Conservation (phyloP, 2,113 vertebrate species). For the Gracilinanus agilis region DNA sequence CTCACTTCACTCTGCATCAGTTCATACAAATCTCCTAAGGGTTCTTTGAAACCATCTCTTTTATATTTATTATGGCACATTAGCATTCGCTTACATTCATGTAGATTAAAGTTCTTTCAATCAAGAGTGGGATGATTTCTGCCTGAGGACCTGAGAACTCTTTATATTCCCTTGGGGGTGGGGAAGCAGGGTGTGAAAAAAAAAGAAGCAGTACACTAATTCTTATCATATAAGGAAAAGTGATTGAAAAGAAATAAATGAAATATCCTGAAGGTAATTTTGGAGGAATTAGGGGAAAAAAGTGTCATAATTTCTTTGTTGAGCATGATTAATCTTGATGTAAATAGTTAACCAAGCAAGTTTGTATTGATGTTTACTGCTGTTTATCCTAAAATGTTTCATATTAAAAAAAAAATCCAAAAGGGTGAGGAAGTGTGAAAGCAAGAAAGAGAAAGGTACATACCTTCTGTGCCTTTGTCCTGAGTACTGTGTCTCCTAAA, state of each 20-base stretch:
- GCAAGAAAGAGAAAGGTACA: neutral
- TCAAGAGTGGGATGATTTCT: neutral
- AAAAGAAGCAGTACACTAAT: neutral
- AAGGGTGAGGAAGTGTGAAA: neutral
- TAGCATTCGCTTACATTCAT: neutral
- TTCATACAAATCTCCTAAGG: neutral
- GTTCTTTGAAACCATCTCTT: neutral
- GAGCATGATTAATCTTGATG: neutral
- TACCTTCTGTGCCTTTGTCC: slow-evolving; percentile 18
- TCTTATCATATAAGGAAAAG: neutral
- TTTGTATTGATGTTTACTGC: neutral
- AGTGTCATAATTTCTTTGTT: neutral
- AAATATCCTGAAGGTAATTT: neutral
- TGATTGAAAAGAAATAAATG: neutral
- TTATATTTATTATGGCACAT: neutral
- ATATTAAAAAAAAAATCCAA: no score
- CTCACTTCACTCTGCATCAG: neutral
- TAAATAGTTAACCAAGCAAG: neutral
- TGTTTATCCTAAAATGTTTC: neutral
- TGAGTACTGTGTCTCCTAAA: slow-evolving; percentile 59
- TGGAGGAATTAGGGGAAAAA: neutral
- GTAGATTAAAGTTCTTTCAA: neutral
- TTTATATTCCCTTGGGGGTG: no score
- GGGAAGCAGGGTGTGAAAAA: no score
- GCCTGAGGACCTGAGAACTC: neutral